Evolutionary conservation across 2,113 vertebrate genomes (phyloP), one percentile per base, ranked within the genome.

Genomic region (Acanthochromis polyacanthus): DNA sequence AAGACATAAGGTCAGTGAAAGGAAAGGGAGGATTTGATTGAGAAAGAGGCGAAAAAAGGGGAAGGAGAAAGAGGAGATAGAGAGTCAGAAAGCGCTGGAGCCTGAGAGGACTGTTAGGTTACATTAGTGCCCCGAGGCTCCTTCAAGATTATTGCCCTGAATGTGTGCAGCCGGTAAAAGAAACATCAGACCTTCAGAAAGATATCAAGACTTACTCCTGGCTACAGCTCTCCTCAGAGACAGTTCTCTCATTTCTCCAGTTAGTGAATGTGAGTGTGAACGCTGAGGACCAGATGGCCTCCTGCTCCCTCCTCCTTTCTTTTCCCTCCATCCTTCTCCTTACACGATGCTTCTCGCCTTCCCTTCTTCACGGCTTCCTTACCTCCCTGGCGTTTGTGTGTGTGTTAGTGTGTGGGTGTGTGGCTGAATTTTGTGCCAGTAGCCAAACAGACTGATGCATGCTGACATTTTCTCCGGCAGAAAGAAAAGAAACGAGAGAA

Each of bases 261-360:
- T 79, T 80, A 61, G 71, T 61, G 56, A 77, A 71, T 81, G 71
- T 61, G 70, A 88, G 64, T 76, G 70, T 82, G 74, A 91, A 80
- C 15, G 48, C 80, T 23, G 79, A 88, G 87, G 66, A 89, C 80
- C 91, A 93, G 92, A 92, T 93, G 91, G 91, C 86, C 81, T 75
- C 60, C 72, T 75, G 81, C 82, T 72, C 73, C 80, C 67, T 57
- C 68, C 52, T 69, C 71, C 57, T 59, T 60, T 71, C 53, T 65
- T 68, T 65, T 79, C 63, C 28, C 75, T 78, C 36, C 70, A 36
- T 80, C 78, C 45, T n/a, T 82, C 75, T 72, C 76, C 58, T 81
- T 86, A 66, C 61, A 15, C 25, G 51, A 71, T 83, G 71, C 62
- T 92, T 93, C 88, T 78, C 83, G 79, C 88, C 84, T 88, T 88